A percentile compares a stretch with the other conserved stretches of the same genome.
phyloP scores from a whole-genome alignment of 2,113 vertebrate species.

The Sphyrna mokarran region DNA sequence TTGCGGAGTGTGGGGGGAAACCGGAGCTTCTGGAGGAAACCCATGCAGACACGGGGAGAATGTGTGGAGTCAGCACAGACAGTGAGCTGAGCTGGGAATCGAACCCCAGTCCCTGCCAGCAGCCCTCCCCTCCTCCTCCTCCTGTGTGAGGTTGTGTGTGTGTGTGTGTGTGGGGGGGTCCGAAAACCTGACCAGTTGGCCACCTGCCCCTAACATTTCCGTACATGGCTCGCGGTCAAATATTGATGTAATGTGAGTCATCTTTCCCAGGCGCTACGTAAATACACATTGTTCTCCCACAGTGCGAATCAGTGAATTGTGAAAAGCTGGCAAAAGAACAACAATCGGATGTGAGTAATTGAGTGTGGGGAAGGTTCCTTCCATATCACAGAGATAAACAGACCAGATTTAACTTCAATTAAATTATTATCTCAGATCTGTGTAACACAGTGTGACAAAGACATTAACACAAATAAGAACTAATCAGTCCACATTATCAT shows the following conservation, averaged over 20 bases:
- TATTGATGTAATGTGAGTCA: not conserved
- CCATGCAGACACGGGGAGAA: no score
- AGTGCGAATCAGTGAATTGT: not conserved
- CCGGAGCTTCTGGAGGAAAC: no score
- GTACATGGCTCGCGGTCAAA: not conserved
- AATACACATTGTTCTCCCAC: not conserved
- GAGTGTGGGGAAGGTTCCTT: not conserved
- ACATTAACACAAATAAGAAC: not conserved
- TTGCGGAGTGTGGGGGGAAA: no score
- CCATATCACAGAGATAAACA: not conserved
- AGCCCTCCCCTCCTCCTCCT: no score
- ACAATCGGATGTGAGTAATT: not conserved
- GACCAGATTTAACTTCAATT: not conserved
- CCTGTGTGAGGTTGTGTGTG: no score
- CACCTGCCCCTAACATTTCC: not conserved
- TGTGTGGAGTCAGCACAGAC: no score
- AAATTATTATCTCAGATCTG: not conserved
- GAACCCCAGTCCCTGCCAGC: no score
- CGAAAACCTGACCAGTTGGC: not conserved
- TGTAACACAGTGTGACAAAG: not conserved
- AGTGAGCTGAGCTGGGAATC: no score
- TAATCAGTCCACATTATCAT: not conserved
- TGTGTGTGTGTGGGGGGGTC: no score
- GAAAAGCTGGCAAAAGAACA: not conserved
- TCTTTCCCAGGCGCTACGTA: not conserved